A percentile compares a stretch with the other conserved stretches of the same genome.
These are phyloP conservation scores for Lophotriccus pileatus DNA, from an alignment of 2,797 vertebrate species.

Conservation along the genomic window DNA sequence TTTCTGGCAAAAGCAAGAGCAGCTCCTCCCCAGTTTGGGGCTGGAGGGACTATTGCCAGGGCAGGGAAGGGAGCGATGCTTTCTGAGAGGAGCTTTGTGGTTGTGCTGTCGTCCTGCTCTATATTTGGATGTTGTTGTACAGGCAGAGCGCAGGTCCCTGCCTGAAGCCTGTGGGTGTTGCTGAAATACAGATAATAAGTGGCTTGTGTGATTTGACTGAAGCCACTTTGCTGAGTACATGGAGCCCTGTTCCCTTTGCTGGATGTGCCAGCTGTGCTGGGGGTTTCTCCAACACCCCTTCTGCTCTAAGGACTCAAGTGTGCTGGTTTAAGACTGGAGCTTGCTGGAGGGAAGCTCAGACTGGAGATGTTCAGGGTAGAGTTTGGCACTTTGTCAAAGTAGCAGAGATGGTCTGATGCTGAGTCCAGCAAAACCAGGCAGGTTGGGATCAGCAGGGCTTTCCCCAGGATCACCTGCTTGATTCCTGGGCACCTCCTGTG, in stretches of 20 bases:
- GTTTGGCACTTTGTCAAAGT: not conserved
- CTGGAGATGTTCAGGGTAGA: not conserved
- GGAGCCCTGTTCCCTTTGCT: not conserved
- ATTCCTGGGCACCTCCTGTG: not conserved
- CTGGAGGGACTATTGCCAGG: not conserved
- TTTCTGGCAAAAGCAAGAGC: not conserved
- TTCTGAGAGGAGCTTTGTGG: not conserved
- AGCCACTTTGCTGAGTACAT: not conserved
- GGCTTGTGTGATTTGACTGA: not conserved
- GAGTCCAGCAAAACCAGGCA: not conserved
- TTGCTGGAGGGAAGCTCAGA: not conserved
- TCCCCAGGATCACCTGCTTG: not conserved
- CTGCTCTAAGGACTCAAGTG: not conserved
- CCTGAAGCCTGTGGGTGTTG: not conserved
- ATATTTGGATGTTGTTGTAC: not conserved
- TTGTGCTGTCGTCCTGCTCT: not conserved
- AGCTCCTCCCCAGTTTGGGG: not conserved
- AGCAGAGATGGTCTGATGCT: not conserved
- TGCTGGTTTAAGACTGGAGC: not conserved
- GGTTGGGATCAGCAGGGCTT: not conserved
- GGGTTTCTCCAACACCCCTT: not conserved
- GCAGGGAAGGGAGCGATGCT: not conserved
- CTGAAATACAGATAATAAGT: conserved; percentile 19
- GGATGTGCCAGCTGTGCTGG: not conserved
- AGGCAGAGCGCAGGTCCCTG: not conserved